Evolutionary conservation across 2,113 vertebrate species (phyloP).

Genomic region (Pholis gunnellus): DNA sequence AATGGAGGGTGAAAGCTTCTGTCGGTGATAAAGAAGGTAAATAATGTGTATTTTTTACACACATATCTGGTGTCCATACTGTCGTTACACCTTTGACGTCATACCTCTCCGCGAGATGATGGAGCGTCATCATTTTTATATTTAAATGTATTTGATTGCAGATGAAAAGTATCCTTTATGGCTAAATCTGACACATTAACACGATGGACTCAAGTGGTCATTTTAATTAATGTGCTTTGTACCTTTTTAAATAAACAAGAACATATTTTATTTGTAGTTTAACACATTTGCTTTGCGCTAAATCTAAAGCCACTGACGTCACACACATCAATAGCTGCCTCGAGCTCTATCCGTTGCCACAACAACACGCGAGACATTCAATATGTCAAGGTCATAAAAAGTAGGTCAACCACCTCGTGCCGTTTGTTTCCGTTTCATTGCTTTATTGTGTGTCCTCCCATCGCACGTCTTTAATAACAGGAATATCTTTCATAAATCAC

Average conservation of each 20-base stretch:
- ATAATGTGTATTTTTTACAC: fast-evolving
- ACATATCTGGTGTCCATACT: fast-evolving
- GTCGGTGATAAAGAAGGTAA: slow-evolving; percentile 18
- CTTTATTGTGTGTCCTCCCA: too few relatives aligned
- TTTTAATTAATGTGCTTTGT: background rate
- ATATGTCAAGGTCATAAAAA: slow-evolving; percentile 70
- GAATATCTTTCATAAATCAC: background rate
- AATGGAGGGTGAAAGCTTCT: slow-evolving; percentile 15
- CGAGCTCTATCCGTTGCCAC: slow-evolving; percentile 55
- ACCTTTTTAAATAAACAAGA: background rate
- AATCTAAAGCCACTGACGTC: too few relatives aligned
- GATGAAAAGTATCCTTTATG: background rate
- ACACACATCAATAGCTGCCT: slow-evolving; percentile 53
- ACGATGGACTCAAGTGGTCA: background rate
- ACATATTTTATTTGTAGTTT: background rate
- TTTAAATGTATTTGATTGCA: background rate
- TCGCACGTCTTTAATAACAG: too few relatives aligned
- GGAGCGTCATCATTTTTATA: background rate
- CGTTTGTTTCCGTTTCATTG: too few relatives aligned
- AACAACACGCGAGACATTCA: slow-evolving; percentile 48
- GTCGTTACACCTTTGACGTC: fast-evolving
- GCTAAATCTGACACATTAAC: background rate
- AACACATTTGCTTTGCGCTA: background rate
- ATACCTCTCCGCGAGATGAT: background rate
- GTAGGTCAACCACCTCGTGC: slow-evolving; percentile 4